Conservation (phyloP, 2,797 vertebrate genomes). For the Notolabrus celidotus region DNA sequence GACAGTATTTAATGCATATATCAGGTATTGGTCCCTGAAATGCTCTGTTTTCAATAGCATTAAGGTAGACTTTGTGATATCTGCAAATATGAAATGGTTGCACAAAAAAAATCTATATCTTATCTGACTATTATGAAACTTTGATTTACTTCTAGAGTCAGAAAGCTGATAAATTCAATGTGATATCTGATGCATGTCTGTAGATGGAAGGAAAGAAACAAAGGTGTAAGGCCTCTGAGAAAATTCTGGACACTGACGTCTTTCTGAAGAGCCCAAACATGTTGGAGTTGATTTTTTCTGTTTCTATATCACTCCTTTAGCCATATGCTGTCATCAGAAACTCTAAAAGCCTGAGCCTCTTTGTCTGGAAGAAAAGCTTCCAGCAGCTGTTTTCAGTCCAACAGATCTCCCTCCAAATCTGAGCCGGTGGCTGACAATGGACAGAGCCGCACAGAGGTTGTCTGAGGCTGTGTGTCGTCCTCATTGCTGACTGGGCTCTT, state of each 20-base stretch:
- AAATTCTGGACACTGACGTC: neutral
- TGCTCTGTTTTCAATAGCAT: too few species aligned
- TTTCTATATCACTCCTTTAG: neutral
- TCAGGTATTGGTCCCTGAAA: too few species aligned
- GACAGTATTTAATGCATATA: too few species aligned
- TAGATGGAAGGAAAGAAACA: neutral
- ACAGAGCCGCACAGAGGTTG: slow-evolving; percentile 14
- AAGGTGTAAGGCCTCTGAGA: too few species aligned
- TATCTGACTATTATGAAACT: neutral
- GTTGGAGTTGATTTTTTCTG: neutral
- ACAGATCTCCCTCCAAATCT: slow-evolving; percentile 23
- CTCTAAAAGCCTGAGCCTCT: slow-evolving; percentile 5
- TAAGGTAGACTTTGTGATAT: too few species aligned
- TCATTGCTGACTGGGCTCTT: neutral
- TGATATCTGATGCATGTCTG: neutral
- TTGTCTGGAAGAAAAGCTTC: slow-evolving; percentile 22
- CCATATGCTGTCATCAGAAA: neutral
- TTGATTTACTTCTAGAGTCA: neutral
- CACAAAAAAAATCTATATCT: too few species aligned
- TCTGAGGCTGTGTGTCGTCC: slow-evolving; percentile 11
- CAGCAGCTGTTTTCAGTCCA: neutral
- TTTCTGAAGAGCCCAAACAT: neutral
- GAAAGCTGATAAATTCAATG: neutral
- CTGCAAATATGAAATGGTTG: too few species aligned
- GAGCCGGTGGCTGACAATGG: slow-evolving; percentile 1